Percentiles rank a stretch among this genome's conserved stretches.
Evolutionary conservation across 2,113 vertebrate genomes (phyloP).

Genomic region (Ginglymostoma cirratum): DNA sequence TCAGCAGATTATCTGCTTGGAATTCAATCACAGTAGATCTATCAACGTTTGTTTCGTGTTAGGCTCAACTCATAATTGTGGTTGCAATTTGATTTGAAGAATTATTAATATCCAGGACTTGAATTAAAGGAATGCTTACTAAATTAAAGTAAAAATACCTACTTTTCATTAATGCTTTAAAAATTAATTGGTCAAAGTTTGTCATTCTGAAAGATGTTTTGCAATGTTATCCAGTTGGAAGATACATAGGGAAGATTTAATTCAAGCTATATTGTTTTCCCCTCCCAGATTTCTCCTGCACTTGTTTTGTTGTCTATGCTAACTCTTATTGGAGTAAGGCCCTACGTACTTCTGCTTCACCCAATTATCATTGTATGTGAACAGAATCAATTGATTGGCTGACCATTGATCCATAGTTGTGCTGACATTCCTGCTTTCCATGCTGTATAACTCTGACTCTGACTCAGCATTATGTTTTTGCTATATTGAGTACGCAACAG

Average conservation of each 20-base stretch:
- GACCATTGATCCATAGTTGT: not conserved
- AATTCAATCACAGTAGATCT: not conserved
- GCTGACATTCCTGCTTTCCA: no score
- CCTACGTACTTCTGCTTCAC: not conserved
- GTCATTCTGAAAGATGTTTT: not conserved
- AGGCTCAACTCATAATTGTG: not conserved
- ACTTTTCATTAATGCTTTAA: not conserved
- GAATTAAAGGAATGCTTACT: not conserved
- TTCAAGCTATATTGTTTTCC: not conserved
- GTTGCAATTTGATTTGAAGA: not conserved
- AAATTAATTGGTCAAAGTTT: not conserved
- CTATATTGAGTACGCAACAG: not conserved
- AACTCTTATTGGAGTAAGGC: not conserved
- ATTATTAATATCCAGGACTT: not conserved
- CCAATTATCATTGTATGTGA: not conserved
- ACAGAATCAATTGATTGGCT: not conserved
- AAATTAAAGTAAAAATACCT: not conserved
- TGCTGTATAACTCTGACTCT: not conserved
- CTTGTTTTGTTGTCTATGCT: not conserved
- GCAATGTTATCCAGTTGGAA: not conserved
- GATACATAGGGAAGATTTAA: not conserved
- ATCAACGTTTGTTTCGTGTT: not conserved
- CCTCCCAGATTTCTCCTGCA: not conserved
- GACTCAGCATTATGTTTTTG: not conserved
- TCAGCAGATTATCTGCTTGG: not conserved